Percentiles rank a stretch among this genome's conserved stretches.
Conservation (phyloP, 2,113 vertebrate genomes). For the Prochilodus magdalenae region DNA sequence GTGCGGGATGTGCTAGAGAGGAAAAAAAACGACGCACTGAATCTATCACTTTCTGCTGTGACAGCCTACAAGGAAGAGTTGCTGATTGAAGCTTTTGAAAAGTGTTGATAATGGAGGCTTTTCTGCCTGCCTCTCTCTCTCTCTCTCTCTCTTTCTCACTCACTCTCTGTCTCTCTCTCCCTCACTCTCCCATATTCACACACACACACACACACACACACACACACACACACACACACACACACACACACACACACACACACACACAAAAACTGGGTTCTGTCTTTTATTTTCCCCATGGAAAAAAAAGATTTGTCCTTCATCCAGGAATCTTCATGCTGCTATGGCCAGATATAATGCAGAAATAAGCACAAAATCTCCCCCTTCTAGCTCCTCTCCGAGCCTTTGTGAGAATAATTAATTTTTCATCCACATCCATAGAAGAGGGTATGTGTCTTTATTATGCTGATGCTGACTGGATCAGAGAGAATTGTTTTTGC, state of each 20-base stretch:
- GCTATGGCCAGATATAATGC: constrained; percentile 58
- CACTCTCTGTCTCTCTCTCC: no score
- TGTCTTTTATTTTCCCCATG: constrained; percentile 52
- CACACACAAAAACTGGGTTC: constrained; percentile 50
- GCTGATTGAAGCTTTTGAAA: constrained; percentile 66
- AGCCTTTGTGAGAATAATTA: constrained; percentile 56
- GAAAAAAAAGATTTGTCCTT: constrained; percentile 66
- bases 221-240: constrained; percentile 28
- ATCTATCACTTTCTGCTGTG: constrained; percentile 61
- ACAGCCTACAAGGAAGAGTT: constrained; percentile 60
- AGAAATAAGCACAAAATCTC: constrained; percentile 62
- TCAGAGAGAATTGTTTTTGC: constrained; percentile 14
- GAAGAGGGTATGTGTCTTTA: constrained; percentile 60
- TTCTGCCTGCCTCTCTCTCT: constrained; percentile 45
- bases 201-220: no score
- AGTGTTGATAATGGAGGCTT: constrained; percentile 51
- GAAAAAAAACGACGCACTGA: constrained; percentile 61
- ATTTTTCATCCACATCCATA: constrained; percentile 62
- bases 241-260: constrained; percentile 28
- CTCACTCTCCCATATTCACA: no score
- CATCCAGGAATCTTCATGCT: constrained; percentile 32
- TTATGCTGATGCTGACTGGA: constrained; percentile 54
- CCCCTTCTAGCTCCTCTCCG: constrained; percentile 49
- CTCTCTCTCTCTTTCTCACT: no score
- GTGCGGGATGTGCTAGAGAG: constrained; percentile 36